phyloP scores from a whole-genome alignment of 2,888 invertebrate species.

The Resseliella maxima region DNA sequence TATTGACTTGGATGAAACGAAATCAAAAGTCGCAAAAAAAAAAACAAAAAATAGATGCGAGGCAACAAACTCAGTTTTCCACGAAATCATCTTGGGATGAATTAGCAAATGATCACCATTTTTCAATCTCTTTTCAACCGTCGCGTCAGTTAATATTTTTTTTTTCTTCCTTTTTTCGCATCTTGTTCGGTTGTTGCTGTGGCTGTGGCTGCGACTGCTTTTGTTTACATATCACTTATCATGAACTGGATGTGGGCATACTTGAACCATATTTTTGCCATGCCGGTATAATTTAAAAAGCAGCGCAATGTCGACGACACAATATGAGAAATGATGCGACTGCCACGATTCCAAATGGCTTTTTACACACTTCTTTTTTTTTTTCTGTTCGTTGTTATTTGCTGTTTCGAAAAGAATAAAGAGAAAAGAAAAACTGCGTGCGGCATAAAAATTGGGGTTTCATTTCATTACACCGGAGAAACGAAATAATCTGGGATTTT shows the following conservation, averaged over 20 bases:
- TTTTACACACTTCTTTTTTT: background rate
- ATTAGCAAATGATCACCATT: background rate
- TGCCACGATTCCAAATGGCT: background rate
- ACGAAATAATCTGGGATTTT: slow-evolving; percentile 54
- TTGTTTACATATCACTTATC: slow-evolving; percentile 39
- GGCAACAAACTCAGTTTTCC: background rate
- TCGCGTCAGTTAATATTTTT: background rate
- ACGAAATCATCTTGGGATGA: background rate
- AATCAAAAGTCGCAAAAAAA: background rate
- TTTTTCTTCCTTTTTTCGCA: background rate
- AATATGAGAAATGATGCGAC: background rate
- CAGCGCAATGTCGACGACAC: background rate
- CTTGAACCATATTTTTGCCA: background rate
- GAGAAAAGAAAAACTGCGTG: slow-evolving; percentile 41
- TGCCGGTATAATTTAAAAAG: slow-evolving; percentile 11
- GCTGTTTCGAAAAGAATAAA: too few species aligned
- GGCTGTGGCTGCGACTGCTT: background rate
- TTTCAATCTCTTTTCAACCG: background rate
- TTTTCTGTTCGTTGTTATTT: too few species aligned
- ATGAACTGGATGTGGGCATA: background rate
- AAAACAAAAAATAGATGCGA: background rate
- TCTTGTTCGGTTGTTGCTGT: too few species aligned
- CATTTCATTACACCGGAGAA: slow-evolving; percentile 50
- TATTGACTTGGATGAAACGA: background rate
- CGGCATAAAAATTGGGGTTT: slow-evolving; percentile 36